Evolutionary conservation across 2,797 vertebrate species (phyloP).

Genomic region (Simalia tracyae): DNA sequence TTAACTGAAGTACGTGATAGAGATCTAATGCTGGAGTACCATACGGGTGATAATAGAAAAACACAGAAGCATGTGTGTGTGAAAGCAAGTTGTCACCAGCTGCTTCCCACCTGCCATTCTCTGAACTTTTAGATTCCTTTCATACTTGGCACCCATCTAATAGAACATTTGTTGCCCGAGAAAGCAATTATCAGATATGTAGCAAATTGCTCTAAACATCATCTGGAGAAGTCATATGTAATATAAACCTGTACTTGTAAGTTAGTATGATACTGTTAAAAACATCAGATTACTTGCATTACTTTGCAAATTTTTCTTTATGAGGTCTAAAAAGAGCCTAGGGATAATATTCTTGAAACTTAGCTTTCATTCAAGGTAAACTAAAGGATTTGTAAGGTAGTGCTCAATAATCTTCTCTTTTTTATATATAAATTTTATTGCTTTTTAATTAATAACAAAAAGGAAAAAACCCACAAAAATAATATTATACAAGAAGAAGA

Average conservation of each 20-base stretch:
- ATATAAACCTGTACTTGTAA: constrained; percentile 24
- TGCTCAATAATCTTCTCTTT: not conserved
- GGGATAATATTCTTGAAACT: constrained; percentile 3
- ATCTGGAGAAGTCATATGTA: constrained; percentile 30
- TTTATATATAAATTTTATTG: no score
- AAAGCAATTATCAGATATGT: constrained; percentile 46
- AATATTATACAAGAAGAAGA: no score
- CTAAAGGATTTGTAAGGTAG: not conserved
- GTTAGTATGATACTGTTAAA: constrained; percentile 1
- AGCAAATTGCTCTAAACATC: constrained; percentile 40
- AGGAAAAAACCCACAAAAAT: no score
- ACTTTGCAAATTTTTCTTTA: constrained; percentile 35
- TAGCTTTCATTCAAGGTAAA: not conserved
- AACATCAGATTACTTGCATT: constrained; percentile 33
- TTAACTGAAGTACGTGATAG: not conserved
- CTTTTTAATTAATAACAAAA: no score
- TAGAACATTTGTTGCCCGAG: constrained; percentile 22
- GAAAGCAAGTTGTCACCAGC: constrained; percentile 33
- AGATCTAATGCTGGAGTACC: not conserved
- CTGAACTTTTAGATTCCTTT: constrained; percentile 49
- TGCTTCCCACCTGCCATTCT: constrained; percentile 53
- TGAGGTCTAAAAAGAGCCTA: not conserved
- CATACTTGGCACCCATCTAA: constrained; percentile 40
- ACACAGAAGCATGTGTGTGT: not conserved
- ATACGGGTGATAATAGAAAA: not conserved